phyloP scores from a whole-genome alignment of 2,888 invertebrate species.

The Eupithecia dodoneata region DNA sequence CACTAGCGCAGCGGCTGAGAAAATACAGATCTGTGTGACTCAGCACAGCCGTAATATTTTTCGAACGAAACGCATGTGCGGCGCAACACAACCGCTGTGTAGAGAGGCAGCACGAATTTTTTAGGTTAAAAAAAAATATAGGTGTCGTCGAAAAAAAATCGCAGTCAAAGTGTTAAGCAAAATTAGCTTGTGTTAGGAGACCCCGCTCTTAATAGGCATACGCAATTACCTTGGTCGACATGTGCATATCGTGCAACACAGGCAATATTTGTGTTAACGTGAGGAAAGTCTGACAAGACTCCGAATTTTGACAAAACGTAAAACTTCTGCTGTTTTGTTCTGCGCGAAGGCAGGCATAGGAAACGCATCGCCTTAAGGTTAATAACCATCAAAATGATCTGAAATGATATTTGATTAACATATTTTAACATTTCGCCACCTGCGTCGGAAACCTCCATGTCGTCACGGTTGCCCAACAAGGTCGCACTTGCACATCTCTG shows the following conservation, averaged over 20 bases:
- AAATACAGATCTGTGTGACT: too few species aligned
- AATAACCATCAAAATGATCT: neutral
- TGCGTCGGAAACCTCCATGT: neutral
- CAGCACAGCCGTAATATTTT: too few species aligned
- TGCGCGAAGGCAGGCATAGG: neutral
- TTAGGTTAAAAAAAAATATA: too few species aligned
- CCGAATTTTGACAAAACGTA: neutral
- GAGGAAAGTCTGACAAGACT: neutral
- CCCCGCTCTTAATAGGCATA: too few species aligned
- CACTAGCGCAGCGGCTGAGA: too few species aligned
- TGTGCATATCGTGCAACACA: neutral
- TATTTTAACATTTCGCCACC: neutral
- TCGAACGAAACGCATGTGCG: too few species aligned
- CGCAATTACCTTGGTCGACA: too few species aligned
- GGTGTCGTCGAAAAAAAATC: too few species aligned
- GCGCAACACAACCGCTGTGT: too few species aligned
- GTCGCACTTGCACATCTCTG: conserved; percentile 7
- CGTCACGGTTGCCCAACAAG: conserved; percentile 16
- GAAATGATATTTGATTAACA: neutral
- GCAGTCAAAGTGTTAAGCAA: too few species aligned
- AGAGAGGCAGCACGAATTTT: too few species aligned
- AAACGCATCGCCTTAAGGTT: neutral
- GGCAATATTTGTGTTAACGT: neutral
- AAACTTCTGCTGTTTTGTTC: neutral
- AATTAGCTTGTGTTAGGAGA: too few species aligned